Evolutionary conservation across 2,797 vertebrate species (phyloP).

Genomic region (Siniperca obscura): DNA sequence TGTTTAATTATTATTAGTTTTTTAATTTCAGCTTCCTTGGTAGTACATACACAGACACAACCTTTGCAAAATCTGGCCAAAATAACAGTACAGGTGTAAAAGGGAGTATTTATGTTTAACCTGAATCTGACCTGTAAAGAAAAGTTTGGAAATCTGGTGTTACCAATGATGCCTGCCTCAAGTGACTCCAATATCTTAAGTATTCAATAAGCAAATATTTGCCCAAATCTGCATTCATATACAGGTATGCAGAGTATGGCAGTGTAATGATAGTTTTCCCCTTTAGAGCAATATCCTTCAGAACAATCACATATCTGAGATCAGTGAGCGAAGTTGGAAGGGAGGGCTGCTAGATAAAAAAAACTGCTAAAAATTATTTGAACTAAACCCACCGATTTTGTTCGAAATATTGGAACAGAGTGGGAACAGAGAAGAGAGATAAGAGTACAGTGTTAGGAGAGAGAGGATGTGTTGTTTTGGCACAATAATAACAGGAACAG

Average conservation of each 20-base stretch:
- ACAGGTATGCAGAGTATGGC: background rate
- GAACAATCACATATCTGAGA: slow-evolving; percentile 10
- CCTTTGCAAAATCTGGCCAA: slow-evolving; percentile 25
- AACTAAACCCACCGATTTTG: background rate
- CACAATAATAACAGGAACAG: background rate
- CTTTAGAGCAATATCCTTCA: slow-evolving; percentile 4
- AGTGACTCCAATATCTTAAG: background rate
- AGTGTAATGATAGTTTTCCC: background rate
- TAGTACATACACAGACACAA: slow-evolving; percentile 53
- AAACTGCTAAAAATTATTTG: background rate
- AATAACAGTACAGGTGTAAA: slow-evolving; percentile 27
- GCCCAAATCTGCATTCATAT: slow-evolving; percentile 55
- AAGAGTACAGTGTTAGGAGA: background rate
- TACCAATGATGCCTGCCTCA: background rate
- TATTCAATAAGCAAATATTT: slow-evolving; percentile 9
- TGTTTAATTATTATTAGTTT: slow-evolving; percentile 15
- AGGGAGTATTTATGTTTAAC: slow-evolving; percentile 20
- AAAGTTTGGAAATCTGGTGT: background rate
- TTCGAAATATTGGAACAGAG: background rate
- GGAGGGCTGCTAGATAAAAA: background rate
- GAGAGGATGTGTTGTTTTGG: slow-evolving; percentile 17
- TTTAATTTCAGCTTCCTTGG: slow-evolving; percentile 77
- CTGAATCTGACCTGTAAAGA: background rate
- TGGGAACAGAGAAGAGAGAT: background rate
- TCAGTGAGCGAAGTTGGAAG: background rate